These are phyloP conservation scores for Amphibalanus amphitrite DNA, from an alignment of 1,140 invertebrate species.

Conservation along the genomic window DNA sequence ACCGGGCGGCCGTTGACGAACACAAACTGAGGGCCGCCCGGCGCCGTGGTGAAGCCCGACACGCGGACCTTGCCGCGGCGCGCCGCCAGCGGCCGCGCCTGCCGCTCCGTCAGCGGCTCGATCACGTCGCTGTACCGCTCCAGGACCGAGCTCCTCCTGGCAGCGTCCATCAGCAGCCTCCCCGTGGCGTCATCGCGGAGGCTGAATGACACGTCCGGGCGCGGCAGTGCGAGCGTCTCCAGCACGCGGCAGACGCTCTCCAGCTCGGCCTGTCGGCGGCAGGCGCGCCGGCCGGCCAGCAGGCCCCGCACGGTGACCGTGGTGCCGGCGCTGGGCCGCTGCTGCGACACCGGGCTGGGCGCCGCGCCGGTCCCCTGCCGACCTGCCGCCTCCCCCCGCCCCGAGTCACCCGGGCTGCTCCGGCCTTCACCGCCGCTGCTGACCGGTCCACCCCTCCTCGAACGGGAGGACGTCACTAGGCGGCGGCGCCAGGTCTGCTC, in stretches of 20 bases:
- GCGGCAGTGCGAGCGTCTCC: slow-evolving; percentile 38
- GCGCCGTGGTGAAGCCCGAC: not conserved
- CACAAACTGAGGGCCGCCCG: not conserved
- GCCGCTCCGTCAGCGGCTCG: not conserved
- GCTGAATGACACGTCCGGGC: slow-evolving; percentile 36
- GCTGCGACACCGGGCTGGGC: slow-evolving; percentile 21
- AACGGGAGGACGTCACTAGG: not conserved
- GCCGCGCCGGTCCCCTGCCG: slow-evolving; percentile 26
- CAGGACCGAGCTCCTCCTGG: slow-evolving; percentile 32
- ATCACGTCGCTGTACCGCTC: not conserved
- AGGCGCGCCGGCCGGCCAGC: slow-evolving; percentile 40
- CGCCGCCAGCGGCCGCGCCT: not conserved
- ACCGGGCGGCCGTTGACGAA: not conserved
- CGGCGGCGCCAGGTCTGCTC: slow-evolving; percentile 25
- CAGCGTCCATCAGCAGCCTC: slow-evolving; percentile 35
- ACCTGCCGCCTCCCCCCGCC: too few relatives aligned
- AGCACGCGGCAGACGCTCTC: slow-evolving; percentile 35
- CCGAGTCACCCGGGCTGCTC: too few relatives aligned
- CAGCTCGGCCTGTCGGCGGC: slow-evolving; percentile 37
- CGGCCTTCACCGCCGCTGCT: too few relatives aligned
- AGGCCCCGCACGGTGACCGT: slow-evolving; percentile 42
- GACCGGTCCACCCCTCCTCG: slow-evolving; percentile 26
- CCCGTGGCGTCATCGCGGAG: slow-evolving; percentile 39
- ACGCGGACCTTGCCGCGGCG: not conserved
- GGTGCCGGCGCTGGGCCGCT: slow-evolving; percentile 38